Conservation (phyloP, 2,888 invertebrate genomes). For the Ichneumon xanthorius region DNA sequence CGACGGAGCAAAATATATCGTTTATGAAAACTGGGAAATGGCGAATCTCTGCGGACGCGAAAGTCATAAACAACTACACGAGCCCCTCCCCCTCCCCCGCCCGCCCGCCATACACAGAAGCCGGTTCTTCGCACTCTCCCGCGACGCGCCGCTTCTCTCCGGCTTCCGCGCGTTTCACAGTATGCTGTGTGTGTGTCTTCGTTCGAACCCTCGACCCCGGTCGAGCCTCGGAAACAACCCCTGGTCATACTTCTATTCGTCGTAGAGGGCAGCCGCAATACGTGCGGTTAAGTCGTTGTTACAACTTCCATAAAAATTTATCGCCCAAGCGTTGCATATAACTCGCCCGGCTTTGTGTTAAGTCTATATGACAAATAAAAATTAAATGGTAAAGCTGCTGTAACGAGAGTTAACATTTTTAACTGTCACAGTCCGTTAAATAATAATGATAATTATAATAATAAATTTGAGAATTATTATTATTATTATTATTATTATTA, state of each 20-base stretch:
- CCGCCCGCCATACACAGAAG: conserved; percentile 2
- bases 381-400: neutral
- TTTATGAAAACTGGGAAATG: conserved; percentile 48
- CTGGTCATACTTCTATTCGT: conserved; percentile 22
- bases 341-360: neutral
- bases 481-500: no score
- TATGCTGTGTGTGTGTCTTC: conserved; percentile 20
- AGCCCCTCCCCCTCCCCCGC: neutral
- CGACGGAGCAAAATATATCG: conserved; percentile 34
- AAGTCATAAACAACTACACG: conserved; percentile 51
- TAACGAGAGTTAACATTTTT: neutral
- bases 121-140: conserved; percentile 8
- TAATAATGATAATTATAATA: no score
- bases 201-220: conserved; percentile 47
- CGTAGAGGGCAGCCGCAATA: conserved; percentile 28
- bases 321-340: neutral
- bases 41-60: conserved; percentile 40
- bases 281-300: conserved; percentile 37
- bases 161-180: conserved; percentile 24
- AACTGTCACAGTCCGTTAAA: neutral
- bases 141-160: conserved; percentile 8
- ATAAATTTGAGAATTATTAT: no score
- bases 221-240: conserved; percentile 42
- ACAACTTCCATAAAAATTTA: conserved; percentile 17
- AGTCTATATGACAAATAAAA: neutral